Evolutionary conservation across 2,797 vertebrate genomes (phyloP).

Genomic region (Myotis findleyi): DNA sequence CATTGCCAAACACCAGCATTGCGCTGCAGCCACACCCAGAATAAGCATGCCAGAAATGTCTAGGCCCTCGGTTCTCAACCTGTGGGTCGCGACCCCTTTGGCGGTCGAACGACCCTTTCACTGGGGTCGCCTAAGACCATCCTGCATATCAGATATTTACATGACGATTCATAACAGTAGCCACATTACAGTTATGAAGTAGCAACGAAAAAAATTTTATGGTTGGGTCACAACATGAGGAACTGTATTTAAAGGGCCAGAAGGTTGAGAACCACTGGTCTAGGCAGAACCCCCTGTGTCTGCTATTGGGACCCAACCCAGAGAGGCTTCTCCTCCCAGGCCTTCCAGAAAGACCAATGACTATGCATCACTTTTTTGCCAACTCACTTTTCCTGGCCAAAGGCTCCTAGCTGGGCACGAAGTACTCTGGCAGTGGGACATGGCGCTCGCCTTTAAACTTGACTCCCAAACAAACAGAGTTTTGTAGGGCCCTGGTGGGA

Average conservation of each 20-base stretch:
- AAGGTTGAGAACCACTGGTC: no score
- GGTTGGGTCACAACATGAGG: no score
- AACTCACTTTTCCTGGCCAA: background rate
- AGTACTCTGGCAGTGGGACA: background rate
- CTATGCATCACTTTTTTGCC: background rate
- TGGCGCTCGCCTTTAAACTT: background rate
- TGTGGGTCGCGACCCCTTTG: no score
- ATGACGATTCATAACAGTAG: no score
- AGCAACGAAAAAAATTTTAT: no score
- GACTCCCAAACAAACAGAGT: background rate
- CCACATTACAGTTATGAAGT: no score
- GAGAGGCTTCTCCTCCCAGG: background rate
- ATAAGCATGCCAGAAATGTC: background rate
- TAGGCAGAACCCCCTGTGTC: background rate
- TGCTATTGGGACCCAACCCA: background rate
- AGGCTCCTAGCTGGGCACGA: background rate
- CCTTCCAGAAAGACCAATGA: background rate
- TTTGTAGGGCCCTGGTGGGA: background rate
- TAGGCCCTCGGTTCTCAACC: background rate
- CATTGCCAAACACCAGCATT: background rate
- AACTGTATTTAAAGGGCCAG: no score
- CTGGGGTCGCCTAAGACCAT: no score
- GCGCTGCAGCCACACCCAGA: background rate
- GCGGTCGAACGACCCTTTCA: no score
- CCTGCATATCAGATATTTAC: no score